A percentile compares a stretch with the other conserved stretches of the same genome.
These are phyloP conservation scores for Agapornis roseicollis DNA, from an alignment of 2,113 vertebrate species.

Conservation along the genomic window DNA sequence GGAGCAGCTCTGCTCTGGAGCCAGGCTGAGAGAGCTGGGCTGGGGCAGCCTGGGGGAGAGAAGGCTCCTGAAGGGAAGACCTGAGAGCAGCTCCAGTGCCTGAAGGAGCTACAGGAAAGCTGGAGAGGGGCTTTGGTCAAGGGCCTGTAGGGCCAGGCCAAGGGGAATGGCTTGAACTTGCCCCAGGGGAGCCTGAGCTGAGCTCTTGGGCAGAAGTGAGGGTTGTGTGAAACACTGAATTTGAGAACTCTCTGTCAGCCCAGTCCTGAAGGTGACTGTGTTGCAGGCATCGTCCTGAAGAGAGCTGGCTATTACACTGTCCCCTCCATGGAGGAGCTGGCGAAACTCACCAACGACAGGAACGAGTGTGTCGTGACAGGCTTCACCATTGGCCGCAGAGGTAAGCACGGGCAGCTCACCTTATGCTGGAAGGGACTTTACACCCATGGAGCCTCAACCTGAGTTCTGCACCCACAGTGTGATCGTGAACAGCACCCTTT, in stretches of 20 bases:
- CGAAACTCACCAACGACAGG: slow-evolving; percentile 80
- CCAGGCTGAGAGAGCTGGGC: not conserved
- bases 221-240: not conserved
- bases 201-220: not conserved
- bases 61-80: not conserved
- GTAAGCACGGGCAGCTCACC: slow-evolving; percentile 32
- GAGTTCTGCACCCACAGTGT: not conserved
- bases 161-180: not conserved
- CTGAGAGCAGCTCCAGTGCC: not conserved
- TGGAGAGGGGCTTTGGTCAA: not conserved
- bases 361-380: slow-evolving; percentile 88
- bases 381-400: slow-evolving; percentile 93
- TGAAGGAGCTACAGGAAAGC: too few species aligned
- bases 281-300: slow-evolving; percentile 84
- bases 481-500: not conserved
- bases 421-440: not conserved
- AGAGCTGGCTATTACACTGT: slow-evolving; percentile 94
- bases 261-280: not conserved
- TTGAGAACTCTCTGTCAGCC: rapidly evolving
- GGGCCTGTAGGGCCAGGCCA: not conserved
- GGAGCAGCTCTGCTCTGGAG: not conserved
- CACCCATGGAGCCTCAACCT: rapidly evolving
- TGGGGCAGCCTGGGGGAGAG: not conserved
- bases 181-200: not conserved
- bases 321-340: slow-evolving; percentile 90